Evolutionary conservation across 2,113 vertebrate species (phyloP).

Genomic region (Pelecanus crispus): DNA sequence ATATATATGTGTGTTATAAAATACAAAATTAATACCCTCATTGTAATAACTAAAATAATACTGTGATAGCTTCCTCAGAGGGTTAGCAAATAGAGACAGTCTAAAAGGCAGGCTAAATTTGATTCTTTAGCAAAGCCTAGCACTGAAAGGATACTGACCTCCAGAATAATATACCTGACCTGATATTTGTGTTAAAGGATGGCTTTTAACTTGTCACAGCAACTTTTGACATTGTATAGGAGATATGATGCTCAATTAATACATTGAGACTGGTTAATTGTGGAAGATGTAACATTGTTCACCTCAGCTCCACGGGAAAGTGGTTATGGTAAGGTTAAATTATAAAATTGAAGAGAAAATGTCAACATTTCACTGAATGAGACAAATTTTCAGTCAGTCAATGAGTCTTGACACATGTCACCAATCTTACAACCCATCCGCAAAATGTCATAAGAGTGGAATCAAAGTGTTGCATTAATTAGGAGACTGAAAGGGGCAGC

Average conservation of each 20-base stretch:
- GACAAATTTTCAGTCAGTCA: not conserved
- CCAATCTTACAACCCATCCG: not conserved
- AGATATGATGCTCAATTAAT: not conserved
- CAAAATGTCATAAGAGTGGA: not conserved
- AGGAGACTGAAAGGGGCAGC: not conserved
- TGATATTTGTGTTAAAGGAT: not conserved
- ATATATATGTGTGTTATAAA: not conserved
- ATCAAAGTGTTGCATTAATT: not conserved
- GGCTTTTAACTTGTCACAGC: not conserved
- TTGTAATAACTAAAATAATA: not conserved
- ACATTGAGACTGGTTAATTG: not conserved
- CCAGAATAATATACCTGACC: not conserved
- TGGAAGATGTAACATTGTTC: not conserved
- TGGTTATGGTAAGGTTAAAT: not conserved
- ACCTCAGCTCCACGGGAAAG: accelerated
- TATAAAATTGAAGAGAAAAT: not conserved
- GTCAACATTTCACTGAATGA: not conserved
- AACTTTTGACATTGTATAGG: not conserved
- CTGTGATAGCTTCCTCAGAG: not conserved
- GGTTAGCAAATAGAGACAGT: not conserved
- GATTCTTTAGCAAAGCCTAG: not conserved
- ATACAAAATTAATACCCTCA: not conserved
- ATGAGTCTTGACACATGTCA: not conserved
- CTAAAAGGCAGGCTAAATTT: not conserved
- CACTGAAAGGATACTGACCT: not conserved